Conservation (phyloP, 2,888 invertebrate genomes). For the Macropis europaea region DNA sequence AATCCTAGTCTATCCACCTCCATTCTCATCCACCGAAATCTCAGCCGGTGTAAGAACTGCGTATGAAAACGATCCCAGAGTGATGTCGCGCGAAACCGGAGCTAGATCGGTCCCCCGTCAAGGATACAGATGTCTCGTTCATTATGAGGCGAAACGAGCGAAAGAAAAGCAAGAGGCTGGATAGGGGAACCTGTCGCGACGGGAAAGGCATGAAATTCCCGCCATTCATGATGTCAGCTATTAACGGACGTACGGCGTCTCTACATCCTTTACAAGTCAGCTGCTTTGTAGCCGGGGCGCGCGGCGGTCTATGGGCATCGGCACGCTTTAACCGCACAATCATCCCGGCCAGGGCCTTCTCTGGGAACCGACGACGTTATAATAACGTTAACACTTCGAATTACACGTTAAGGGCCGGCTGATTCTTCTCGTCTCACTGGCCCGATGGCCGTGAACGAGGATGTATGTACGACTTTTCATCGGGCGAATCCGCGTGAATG, state of each 20-base stretch:
- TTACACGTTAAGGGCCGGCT: slow-evolving; percentile 62
- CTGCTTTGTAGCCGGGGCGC: slow-evolving; percentile 58
- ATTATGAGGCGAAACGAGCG: slow-evolving; percentile 62
- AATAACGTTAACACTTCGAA: slow-evolving; percentile 65
- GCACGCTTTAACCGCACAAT: slow-evolving; percentile 63
- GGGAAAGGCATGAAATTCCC: slow-evolving; percentile 68
- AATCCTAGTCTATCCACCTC: too few relatives aligned
- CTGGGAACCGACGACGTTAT: slow-evolving; percentile 57
- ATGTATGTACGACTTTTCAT: slow-evolving; percentile 59
- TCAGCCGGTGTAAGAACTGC: too few relatives aligned
- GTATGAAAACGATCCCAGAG: neutral
- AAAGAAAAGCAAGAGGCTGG: slow-evolving; percentile 63
- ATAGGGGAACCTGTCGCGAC: slow-evolving; percentile 60
- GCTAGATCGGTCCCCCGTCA: slow-evolving; percentile 39
- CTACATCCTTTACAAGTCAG: slow-evolving; percentile 68
- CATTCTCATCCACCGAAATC: too few relatives aligned
- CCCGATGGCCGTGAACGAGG: slow-evolving; percentile 48
- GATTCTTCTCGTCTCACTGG: slow-evolving; percentile 34
- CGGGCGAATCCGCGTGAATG: slow-evolving; percentile 54
- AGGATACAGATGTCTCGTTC: slow-evolving; percentile 67
- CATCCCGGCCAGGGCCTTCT: slow-evolving; percentile 52
- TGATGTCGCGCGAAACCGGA: slow-evolving; percentile 33
- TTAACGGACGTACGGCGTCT: slow-evolving; percentile 65
- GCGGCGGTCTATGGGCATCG: slow-evolving; percentile 57
- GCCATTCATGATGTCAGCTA: slow-evolving; percentile 66